Conservation (phyloP, 2,113 vertebrate genomes). For the Salvelinus alpinus region DNA sequence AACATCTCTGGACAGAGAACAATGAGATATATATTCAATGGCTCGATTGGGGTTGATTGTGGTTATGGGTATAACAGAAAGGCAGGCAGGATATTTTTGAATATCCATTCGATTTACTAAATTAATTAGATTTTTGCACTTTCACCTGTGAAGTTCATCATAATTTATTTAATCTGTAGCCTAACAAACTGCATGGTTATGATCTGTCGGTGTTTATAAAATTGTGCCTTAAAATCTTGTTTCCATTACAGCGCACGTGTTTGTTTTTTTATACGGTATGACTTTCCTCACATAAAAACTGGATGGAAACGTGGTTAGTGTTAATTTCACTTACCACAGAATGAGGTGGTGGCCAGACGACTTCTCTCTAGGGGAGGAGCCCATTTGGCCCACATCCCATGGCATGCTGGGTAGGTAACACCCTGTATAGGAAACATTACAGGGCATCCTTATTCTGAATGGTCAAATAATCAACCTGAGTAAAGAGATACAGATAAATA, state of each 20-base stretch:
- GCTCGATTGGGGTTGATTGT: too few relatives aligned
- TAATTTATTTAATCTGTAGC: too few relatives aligned
- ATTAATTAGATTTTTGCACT: too few relatives aligned
- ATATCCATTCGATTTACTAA: neutral
- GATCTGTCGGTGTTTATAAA: too few relatives aligned
- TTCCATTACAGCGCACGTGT: too few relatives aligned
- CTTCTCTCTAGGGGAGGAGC: slow-evolving; percentile 94
- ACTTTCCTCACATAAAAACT: too few relatives aligned
- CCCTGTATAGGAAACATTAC: slow-evolving; percentile 77
- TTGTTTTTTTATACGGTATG: too few relatives aligned
- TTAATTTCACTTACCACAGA: slow-evolving; percentile 81
- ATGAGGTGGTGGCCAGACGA: slow-evolving; percentile 91
- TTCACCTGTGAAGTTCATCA: too few relatives aligned
- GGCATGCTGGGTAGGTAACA: slow-evolving; percentile 96
- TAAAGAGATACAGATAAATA: too few relatives aligned
- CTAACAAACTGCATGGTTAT: too few relatives aligned
- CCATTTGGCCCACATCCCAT: slow-evolving; percentile 98
- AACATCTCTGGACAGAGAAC: neutral
- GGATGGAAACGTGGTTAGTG: too few relatives aligned
- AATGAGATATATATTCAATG: neutral
- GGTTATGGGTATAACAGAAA: neutral
- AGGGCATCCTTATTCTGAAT: slow-evolving; percentile 3
- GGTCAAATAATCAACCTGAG: neutral
- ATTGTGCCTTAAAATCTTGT: too few relatives aligned
- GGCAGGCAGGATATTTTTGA: neutral